Conservation (phyloP, 23 tunicate species). For the Clavelina lepadiformis region DNA sequence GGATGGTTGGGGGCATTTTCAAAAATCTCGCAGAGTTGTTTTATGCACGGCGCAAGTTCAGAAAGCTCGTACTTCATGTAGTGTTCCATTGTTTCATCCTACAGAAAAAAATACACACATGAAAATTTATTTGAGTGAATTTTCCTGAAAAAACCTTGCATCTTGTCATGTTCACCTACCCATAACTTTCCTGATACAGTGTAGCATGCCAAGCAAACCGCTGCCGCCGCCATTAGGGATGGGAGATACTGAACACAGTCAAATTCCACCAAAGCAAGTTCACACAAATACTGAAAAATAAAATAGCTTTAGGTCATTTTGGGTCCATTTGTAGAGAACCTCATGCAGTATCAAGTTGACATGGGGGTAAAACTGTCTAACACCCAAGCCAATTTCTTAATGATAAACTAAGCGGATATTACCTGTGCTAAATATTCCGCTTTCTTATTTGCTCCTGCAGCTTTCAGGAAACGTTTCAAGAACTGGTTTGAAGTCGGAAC, state of each 20-base stretch:
- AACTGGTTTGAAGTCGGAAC: conserved; percentile 91
- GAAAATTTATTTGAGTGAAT: background rate
- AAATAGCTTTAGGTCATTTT: too few species aligned
- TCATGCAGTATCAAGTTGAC: too few species aligned
- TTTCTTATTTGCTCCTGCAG: conserved; percentile 68
- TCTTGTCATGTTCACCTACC: conserved; percentile 51
- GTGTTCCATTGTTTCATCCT: conserved; percentile 82
- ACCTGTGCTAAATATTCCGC: conserved; percentile 69
- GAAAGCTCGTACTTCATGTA: conserved; percentile 68
- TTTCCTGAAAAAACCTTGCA: background rate
- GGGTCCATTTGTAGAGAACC: too few species aligned
- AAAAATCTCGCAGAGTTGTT: conserved; percentile 29
- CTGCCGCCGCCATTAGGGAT: conserved; percentile 76
- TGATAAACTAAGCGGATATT: background rate
- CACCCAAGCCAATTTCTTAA: background rate
- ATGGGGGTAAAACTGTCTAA: background rate
- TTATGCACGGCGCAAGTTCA: conserved; percentile 73
- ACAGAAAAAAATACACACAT: background rate
- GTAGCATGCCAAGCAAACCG: conserved; percentile 74
- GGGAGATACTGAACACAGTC: conserved; percentile 69
- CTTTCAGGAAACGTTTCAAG: conserved; percentile 59
- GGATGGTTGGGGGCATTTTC: conserved; percentile 35
- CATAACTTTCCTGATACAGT: conserved; percentile 78
- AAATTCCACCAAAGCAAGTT: conserved; percentile 67
- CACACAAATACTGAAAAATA: conserved; percentile 65